phyloP scores from a whole-genome alignment of 2,797 vertebrate species.

The Enteromius trimaculatus region DNA sequence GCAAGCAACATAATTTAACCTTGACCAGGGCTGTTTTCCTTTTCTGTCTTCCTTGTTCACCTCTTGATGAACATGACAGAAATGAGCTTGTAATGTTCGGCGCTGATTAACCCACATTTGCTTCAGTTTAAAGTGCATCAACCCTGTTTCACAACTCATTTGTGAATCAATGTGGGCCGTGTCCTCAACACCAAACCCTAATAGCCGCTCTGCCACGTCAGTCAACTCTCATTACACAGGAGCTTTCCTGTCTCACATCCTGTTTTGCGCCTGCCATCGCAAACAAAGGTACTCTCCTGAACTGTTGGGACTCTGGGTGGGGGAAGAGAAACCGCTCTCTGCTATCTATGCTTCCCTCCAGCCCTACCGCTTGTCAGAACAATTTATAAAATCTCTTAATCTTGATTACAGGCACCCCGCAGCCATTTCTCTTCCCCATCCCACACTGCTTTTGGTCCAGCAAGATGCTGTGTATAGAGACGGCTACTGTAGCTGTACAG shows the following conservation, averaged over 20 bases:
- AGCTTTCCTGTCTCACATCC: slow-evolving; percentile 67
- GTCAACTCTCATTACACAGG: slow-evolving; percentile 19
- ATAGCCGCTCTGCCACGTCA: slow-evolving; percentile 46
- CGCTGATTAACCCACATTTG: slow-evolving; percentile 24
- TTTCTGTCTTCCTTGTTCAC: background rate
- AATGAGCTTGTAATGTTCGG: slow-evolving; percentile 6
- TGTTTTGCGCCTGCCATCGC: slow-evolving; percentile 60
- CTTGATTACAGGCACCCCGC: slow-evolving; percentile 27
- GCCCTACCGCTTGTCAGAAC: slow-evolving; percentile 51
- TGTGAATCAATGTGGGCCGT: slow-evolving; percentile 5
- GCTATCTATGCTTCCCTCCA: slow-evolving; percentile 31
- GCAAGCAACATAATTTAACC: background rate
- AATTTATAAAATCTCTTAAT: slow-evolving; percentile 58
- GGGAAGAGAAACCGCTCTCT: slow-evolving; percentile 46
- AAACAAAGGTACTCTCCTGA: slow-evolving; percentile 64
- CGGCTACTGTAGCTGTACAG: background rate
- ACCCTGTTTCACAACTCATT: background rate
- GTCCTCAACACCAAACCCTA: background rate
- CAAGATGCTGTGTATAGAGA: background rate
- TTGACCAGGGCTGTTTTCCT: background rate
- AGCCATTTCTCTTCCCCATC: slow-evolving; percentile 34
- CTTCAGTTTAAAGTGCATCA: slow-evolving; percentile 21
- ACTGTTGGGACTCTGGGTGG: slow-evolving; percentile 19
- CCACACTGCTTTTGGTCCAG: background rate
- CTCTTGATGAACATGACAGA: background rate